Evolutionary conservation across 2,888 invertebrate species (phyloP), one percentile per base, ranked within the genome.

Genomic region (Meganola albula): DNA sequence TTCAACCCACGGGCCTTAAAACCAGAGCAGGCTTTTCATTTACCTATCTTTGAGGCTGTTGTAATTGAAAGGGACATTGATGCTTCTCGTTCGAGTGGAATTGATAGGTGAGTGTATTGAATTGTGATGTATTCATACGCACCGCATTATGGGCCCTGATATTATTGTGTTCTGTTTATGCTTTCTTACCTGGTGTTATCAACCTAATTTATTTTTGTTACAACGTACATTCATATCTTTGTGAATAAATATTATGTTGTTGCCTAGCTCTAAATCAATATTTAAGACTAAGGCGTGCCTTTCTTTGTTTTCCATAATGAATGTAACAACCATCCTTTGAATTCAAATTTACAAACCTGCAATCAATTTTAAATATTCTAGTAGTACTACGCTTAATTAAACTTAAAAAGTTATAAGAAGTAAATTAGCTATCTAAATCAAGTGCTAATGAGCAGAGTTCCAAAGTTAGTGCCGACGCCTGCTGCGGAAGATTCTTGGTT

Each of bases 11-110:
- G 63, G 68, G 56, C 63, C 74, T 72, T 70, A 71, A 72, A 74
- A 68, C 74, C 70, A 69, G 63, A 58, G 57, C 55, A 63, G 63
- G 67, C 73, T 72, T 71, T 77, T 77, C 75, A 77, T 74, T 69
- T 74, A 69, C 65, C 69, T 73, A 76, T 74, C 74, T 74, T 64
- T 64, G 61, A 63, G 59, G 49, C 33, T 35, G 43, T 59, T 61
- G 65, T 82, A 78, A 80, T 79, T 82, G 78, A 77, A 79, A 68
- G 62, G 67, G 68, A 72, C 75, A 74, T 77, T 75, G 71, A 76
- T 50, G 58, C 60, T 60, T 67, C 65, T 71, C 65, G 69, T 61
- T 74, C 72, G 58, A 53, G 58, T 64, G 76, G 74, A 82, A 80
- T 62, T 71, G 75, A 79, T 79, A 68, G 55, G 56, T 53, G 53